Evolutionary conservation across 2,888 invertebrate genomes (phyloP), one percentile per base, ranked within the genome.

Genomic region (Apoda limacodes): DNA sequence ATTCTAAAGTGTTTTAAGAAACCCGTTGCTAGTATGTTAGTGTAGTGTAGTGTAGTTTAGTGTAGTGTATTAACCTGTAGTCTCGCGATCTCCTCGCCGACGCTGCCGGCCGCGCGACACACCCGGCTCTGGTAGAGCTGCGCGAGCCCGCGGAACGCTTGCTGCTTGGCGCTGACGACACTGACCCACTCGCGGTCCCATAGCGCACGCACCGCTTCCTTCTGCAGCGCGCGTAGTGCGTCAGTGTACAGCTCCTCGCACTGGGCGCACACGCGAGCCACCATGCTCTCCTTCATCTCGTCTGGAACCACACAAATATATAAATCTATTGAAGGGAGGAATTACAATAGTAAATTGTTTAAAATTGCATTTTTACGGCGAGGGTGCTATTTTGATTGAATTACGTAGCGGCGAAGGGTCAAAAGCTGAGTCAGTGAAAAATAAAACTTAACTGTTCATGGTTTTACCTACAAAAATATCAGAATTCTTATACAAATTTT

Each of bases 201-300:
- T 23, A 97, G 83, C 35, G 86, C 82, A 38, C 89, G 86, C 32
- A 95, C 84, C 31, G 86, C 83, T 41, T 97, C 95, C 52, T 91
- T 88, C 64, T 93, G 92, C 81, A 98, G 87, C 25, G 89, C 82
- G 56, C 95, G 93, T 61, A 91, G 70, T 14, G 94, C 91, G 58
- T 98, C 98, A 9, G 90, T 87, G 74, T 96, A 99, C 52, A 96
- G 84, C 64, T 98, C 98, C 55, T 96, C 96, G 55, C 91, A 90
- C 62, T 96, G 95, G 36, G 92, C 87, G 45, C 95, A 92, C 48
- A 99, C 83, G 80, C 93, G 97, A 6, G 97, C 96, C 46, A 97
- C 86, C 50, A 95, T 88, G 35, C 85, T 85, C 57, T 96, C 94
- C 69, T 98, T 99, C 97, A 98, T 98, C 48, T 89, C 89, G 69